A percentile compares a stretch with the other conserved stretches of the same genome.
Evolutionary conservation across 2,113 vertebrate species (phyloP).

Genomic region (Kryptolebias marmoratus): DNA sequence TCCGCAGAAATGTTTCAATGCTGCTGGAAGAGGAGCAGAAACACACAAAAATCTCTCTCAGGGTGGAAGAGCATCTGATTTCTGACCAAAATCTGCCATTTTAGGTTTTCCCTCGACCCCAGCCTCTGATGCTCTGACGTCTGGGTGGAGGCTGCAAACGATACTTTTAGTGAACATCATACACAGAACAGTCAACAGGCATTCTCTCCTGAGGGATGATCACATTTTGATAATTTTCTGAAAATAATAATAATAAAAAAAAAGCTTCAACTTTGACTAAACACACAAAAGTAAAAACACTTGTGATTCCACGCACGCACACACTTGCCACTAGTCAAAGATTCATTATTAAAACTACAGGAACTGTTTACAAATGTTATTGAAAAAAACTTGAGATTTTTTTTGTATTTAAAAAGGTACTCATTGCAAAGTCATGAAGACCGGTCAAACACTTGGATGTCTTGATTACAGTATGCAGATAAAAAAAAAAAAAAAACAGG

Average conservation of each 20-base stretch:
- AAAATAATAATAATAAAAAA: slow-evolving; percentile 1
- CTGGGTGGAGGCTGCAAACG: not conserved
- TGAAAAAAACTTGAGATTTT: not conserved
- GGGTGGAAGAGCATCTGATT: not conserved
- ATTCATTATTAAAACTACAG: slow-evolving; percentile 13
- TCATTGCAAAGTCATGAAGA: too few relatives aligned
- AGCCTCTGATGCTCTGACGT: not conserved
- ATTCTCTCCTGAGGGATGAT: slow-evolving; percentile 32
- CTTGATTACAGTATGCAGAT: too few relatives aligned
- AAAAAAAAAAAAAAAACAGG: too few relatives aligned
- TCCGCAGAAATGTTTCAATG: slow-evolving; percentile 39
- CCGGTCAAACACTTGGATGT: too few relatives aligned
- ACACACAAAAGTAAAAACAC: slow-evolving; percentile 11
- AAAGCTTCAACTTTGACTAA: slow-evolving; percentile 18
- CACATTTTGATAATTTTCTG: slow-evolving; percentile 30
- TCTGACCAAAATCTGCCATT: not conserved
- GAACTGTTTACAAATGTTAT: slow-evolving; percentile 14
- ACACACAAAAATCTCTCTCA: slow-evolving; percentile 20
- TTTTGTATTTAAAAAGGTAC: too few relatives aligned
- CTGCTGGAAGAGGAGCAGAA: slow-evolving; percentile 22
- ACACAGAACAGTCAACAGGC: slow-evolving; percentile 18
- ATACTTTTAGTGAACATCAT: slow-evolving; percentile 1
- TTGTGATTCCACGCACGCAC: slow-evolving; percentile 6
- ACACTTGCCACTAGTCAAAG: not conserved
- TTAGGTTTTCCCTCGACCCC: not conserved